Base-by-base conservation (phyloP, 2,888 invertebrate genomes). In the Dicycla oo region DNA sequence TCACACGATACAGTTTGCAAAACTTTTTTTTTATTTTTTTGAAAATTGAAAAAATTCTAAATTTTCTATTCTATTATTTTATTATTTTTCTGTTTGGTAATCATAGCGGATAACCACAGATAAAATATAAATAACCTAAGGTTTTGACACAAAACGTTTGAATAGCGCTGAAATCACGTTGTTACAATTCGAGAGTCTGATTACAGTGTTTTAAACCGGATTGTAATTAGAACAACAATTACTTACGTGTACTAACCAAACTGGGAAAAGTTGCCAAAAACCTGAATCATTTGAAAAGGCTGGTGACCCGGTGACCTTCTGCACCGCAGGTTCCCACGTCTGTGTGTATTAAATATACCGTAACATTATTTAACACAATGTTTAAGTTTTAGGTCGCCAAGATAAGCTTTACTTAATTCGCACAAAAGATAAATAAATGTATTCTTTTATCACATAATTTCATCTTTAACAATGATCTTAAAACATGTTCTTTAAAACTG, bases 301-400 rank as follows among this genome's bases (percentile, higher is more conserved):
- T 70, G 71, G 71, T 82, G 90, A 87, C 91, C 88, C 64, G 77
- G 53, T 90, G 88, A 88, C 90, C 89, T 87, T 81, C 78, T 73
- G 43, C 67, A 64, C 47, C 20, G 56, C 49, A 43, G 53, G 68
- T 91, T 92, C 92, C 78, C 92, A 91, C 91, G 90, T 78, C 67
- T 49, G 26, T 66, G 49, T 57, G 61, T 75, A 65, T 78, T 80
- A 76, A 82, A 84, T 78, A 77, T 87, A 88, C 89, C 85, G 89
- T 88, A 89, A 90, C 51, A 82, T 90, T 90, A 90, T 87, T 90
- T 83, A 86, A 86, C 85, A 88, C 87, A 88, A 87, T 88, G 85
- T 86, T 82, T 74, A 85, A 82, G 72, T 91, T 90, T 88, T 85
- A 71, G 86, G 86, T 83, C 84, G 69, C 45, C 56, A 61, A 87